Conservation (phyloP, 2,888 invertebrate species). For the Clostera curtula region DNA sequence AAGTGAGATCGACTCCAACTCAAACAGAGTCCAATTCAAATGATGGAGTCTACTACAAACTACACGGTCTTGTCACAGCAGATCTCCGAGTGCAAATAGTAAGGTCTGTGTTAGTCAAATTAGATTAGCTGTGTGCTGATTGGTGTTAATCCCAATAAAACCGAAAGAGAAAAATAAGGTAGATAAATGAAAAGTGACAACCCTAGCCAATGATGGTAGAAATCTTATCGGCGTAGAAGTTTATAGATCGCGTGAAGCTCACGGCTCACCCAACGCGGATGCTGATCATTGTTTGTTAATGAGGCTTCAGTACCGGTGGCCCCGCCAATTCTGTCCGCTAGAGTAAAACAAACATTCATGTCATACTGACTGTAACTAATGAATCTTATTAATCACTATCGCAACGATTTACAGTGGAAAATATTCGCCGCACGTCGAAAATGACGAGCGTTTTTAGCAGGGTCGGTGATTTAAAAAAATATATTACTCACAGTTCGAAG, state of each 20-base stretch:
- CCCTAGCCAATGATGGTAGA: constrained; percentile 19
- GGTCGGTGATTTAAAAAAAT: no score
- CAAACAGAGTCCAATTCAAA: no score
- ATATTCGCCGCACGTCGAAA: constrained; percentile 4
- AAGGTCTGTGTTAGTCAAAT: no score
- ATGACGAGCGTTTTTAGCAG: no score
- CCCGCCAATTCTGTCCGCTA: constrained; percentile 30
- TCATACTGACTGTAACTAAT: constrained; percentile 38
- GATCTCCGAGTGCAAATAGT: no score
- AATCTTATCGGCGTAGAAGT: constrained; percentile 36
- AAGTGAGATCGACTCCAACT: no score
- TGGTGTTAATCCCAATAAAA: no score
- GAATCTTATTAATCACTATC: constrained; percentile 34
- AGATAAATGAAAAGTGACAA: constrained; percentile 10
- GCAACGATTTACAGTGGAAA: constrained; percentile 11
- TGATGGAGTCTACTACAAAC: no score
- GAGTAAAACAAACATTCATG: constrained; percentile 49
- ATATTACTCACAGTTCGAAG: no score
- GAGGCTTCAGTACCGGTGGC: constrained; percentile 50
- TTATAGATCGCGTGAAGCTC: constrained; percentile 43
- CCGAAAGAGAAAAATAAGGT: constrained; percentile 1
- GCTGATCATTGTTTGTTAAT: constrained; percentile 69
- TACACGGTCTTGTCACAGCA: no score
- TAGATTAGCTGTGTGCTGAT: no score
- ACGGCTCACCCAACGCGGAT: constrained; percentile 31